phyloP scores from a whole-genome alignment of 2,797 vertebrate genomes.

The Danionella dracula region DNA sequence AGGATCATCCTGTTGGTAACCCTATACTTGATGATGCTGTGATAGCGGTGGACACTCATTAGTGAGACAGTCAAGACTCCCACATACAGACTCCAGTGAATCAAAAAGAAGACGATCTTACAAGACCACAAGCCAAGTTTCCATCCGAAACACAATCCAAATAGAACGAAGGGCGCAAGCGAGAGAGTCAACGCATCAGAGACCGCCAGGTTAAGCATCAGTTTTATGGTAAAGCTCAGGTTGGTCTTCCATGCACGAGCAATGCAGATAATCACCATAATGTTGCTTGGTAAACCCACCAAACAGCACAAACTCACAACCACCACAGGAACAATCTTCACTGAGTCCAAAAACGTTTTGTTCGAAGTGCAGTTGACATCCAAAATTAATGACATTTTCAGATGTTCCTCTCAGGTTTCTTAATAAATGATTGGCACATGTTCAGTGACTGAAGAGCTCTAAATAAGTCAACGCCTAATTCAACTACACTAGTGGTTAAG shows the following conservation, averaged over 20 bases:
- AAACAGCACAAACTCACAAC: slow-evolving; percentile 35
- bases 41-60: slow-evolving; percentile 42
- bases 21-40: slow-evolving; percentile 17
- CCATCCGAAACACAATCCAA: slow-evolving; percentile 24
- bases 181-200: slow-evolving; percentile 38
- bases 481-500: too few species aligned
- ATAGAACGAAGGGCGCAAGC: slow-evolving; percentile 25
- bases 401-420: background rate
- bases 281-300: slow-evolving; percentile 41
- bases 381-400: background rate
- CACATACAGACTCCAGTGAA: slow-evolving; percentile 32
- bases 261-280: slow-evolving; percentile 31
- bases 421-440: background rate
- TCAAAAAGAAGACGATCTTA: slow-evolving; percentile 14
- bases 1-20: slow-evolving; percentile 7
- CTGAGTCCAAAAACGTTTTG: background rate
- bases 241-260: background rate
- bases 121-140: slow-evolving; percentile 15
- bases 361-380: background rate
- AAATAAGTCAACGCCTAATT: too few species aligned
- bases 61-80: slow-evolving; percentile 34
- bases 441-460: too few species aligned
- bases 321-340: slow-evolving; percentile 6
- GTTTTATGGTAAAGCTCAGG: slow-evolving; percentile 32
- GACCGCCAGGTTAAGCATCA: slow-evolving; percentile 42